Conservation (phyloP, 2,113 vertebrate species). For the Caranx melampygus region DNA sequence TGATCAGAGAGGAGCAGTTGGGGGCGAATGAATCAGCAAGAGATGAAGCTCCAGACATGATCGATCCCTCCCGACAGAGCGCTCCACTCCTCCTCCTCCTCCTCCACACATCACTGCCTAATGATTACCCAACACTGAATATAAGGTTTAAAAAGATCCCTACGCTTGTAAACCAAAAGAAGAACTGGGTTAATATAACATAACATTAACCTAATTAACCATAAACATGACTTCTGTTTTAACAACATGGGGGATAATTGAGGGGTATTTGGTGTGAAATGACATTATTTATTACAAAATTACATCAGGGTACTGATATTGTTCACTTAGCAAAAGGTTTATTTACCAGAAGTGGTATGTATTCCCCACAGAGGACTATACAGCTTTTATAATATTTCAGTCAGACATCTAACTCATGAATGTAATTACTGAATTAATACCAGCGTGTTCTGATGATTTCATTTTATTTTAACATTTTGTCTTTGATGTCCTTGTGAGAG, state of each 20-base stretch:
- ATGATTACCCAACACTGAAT: constrained; percentile 7
- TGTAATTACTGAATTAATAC: background rate
- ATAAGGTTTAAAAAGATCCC: background rate
- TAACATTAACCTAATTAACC: too few relatives aligned
- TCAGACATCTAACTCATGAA: too few relatives aligned
- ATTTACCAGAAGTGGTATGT: too few relatives aligned
- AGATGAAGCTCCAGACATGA: constrained; percentile 39
- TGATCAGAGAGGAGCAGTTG: constrained; percentile 42
- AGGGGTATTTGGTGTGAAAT: background rate
- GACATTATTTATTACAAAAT: background rate
- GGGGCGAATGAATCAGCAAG: constrained; percentile 39
- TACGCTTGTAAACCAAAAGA: background rate
- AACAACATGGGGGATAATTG: background rate
- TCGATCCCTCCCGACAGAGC: constrained; percentile 40
- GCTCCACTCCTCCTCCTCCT: constrained; percentile 4
- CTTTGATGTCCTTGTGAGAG: background rate
- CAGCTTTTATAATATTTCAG: too few relatives aligned
- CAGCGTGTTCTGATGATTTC: background rate
- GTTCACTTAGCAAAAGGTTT: too few relatives aligned
- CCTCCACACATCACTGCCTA: background rate
- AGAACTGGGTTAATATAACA: background rate
- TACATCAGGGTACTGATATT: background rate
- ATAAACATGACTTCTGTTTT: background rate
- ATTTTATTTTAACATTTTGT: background rate
- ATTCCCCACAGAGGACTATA: too few relatives aligned